Evolutionary conservation across 1,140 invertebrate species (phyloP).

Genomic region (Piezodorus guildinii): DNA sequence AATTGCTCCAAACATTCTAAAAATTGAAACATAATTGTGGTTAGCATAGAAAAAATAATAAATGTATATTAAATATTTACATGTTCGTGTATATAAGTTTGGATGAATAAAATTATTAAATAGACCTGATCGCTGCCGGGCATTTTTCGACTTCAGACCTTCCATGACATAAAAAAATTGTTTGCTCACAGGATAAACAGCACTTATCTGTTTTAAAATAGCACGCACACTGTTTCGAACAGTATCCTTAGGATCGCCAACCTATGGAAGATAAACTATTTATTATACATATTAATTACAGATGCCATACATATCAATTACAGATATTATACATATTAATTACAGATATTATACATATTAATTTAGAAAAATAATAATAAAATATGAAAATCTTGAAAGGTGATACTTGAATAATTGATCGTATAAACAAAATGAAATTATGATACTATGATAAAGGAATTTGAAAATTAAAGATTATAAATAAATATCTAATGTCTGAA

Average conservation of each 20-base stretch:
- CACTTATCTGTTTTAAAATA: slow-evolving; percentile 72
- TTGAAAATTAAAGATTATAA: too few relatives aligned
- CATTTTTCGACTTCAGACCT: slow-evolving; percentile 92
- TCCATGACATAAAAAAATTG: slow-evolving; percentile 86
- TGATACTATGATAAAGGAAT: too few relatives aligned
- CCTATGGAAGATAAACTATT: slow-evolving; percentile 46
- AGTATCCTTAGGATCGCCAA: slow-evolving; percentile 92
- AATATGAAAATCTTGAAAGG: not conserved
- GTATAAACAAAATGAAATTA: too few relatives aligned
- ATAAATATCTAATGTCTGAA: too few relatives aligned
- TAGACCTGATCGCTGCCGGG: slow-evolving; percentile 75
- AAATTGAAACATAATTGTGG: not conserved
- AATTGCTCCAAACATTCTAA: slow-evolving; percentile 87
- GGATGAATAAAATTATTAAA: slow-evolving; percentile 1
- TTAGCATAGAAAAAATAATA: not conserved
- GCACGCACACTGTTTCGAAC: slow-evolving; percentile 76
- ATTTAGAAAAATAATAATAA: slow-evolving; percentile 14
- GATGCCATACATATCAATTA: too few relatives aligned
- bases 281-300: too few relatives aligned
- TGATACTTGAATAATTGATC: too few relatives aligned
- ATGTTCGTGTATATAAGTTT: too few relatives aligned
- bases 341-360: too few relatives aligned
- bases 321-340: too few relatives aligned
- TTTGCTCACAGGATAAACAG: slow-evolving; percentile 80
- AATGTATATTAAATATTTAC: not conserved